Conservation (phyloP, 2,113 vertebrate species). For the Crotalus viridis region DNA sequence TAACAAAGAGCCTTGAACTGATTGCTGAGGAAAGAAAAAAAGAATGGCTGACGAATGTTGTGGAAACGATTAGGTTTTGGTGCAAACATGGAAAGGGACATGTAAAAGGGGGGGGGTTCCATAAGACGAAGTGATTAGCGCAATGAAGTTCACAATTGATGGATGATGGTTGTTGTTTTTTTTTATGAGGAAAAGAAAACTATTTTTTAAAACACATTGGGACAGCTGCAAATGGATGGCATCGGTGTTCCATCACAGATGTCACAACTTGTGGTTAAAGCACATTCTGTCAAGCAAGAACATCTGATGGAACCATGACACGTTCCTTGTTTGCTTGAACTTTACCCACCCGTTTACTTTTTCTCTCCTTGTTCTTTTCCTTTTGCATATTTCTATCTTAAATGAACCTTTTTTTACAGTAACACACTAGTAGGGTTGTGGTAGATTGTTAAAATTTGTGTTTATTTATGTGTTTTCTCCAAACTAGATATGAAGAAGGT, state of each 20-base stretch:
- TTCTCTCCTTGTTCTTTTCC: neutral
- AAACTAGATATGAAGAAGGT: neutral
- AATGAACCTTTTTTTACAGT: neutral
- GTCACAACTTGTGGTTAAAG: neutral
- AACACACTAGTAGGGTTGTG: neutral
- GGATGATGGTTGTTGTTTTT: neutral
- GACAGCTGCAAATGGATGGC: neutral
- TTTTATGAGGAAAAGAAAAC: neutral
- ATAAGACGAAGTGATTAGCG: neutral
- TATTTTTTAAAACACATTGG: neutral
- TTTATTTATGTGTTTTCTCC: neutral
- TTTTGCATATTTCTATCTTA: neutral
- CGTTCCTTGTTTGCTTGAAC: neutral
- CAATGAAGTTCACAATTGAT: slow-evolving; percentile 28
- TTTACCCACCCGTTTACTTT: neutral
- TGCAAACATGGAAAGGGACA: slow-evolving; percentile 22
- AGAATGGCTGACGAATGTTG: neutral
- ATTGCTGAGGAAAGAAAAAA: slow-evolving; percentile 4
- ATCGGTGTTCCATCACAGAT: neutral
- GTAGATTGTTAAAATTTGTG: neutral
- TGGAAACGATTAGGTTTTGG: neutral
- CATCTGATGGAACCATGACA: too few relatives aligned
- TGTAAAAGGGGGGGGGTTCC: neutral
- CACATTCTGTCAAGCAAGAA: neutral
- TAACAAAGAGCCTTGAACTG: neutral